Evolutionary conservation across 2,888 invertebrate genomes (phyloP).

Genomic region (Mesoligia furuncula): DNA sequence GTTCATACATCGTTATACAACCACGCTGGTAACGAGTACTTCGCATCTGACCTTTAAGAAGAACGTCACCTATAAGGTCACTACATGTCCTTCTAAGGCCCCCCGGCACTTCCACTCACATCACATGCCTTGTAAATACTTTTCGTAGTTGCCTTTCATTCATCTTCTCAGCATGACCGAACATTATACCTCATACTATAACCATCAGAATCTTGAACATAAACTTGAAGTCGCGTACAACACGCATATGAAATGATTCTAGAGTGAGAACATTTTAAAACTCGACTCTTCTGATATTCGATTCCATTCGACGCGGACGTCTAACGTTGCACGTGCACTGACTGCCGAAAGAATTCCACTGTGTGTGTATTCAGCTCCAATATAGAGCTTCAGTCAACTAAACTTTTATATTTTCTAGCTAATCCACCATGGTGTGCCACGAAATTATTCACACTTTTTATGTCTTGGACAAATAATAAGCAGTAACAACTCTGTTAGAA

Average conservation of each 20-base stretch:
- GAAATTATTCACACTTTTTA: constrained; percentile 35
- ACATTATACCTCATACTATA: not conserved
- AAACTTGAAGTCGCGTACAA: constrained; percentile 16
- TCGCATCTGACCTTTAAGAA: not conserved
- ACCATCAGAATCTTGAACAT: constrained; percentile 6
- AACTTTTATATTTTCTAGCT: constrained; percentile 57
- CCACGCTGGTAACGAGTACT: not conserved
- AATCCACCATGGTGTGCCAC: constrained; percentile 38
- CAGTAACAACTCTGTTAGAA: constrained; percentile 27
- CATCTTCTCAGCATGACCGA: not conserved
- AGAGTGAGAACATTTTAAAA: constrained; percentile 62
- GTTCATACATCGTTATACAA: not conserved
- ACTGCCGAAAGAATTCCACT: constrained; percentile 63
- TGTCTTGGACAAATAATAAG: constrained; percentile 21
- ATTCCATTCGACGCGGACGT: constrained; percentile 64
- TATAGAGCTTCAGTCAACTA: constrained; percentile 57
- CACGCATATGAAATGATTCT: constrained; percentile 56
- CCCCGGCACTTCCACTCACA: not conserved
- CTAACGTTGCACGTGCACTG: constrained; percentile 68
- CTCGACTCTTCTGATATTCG: constrained; percentile 65
- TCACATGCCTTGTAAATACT: not conserved
- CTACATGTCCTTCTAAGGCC: not conserved
- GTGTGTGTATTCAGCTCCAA: constrained; percentile 63
- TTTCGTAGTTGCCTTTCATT: not conserved
- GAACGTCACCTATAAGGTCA: not conserved